Evolutionary conservation across 2,888 invertebrate species (phyloP).

Genomic region (Theodoxus fluviatilis): DNA sequence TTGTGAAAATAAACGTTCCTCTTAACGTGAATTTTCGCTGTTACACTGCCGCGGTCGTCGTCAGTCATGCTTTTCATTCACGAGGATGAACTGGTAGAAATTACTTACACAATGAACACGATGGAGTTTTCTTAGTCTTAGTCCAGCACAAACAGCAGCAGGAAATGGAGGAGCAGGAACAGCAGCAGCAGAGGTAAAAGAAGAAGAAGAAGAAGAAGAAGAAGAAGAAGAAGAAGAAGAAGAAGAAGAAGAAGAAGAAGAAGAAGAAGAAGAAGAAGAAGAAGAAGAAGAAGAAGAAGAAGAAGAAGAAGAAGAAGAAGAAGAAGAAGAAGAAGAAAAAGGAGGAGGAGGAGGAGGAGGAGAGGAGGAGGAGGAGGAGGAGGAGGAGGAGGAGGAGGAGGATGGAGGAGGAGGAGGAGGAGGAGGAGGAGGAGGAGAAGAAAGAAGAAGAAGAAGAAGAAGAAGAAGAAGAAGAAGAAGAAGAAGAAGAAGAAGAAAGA

Average conservation of each 20-base stretch:
- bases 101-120: no score
- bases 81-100: no score
- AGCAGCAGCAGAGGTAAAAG: not conserved
- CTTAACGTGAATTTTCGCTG: no score
- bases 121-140: no score
- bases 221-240: not conserved
- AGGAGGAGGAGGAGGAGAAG: not conserved
- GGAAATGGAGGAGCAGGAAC: no score
- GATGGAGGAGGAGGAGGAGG: not conserved
- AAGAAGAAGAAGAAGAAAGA: no score
- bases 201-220: not conserved
- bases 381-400: slow-evolving; percentile 19
- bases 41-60: no score
- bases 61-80: no score
- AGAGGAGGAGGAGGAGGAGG: not conserved
- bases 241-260: not conserved
- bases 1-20: no score
- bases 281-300: not conserved
- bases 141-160: no score
- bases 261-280: not conserved
- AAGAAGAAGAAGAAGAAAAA: not conserved
- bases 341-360: not conserved
- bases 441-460: no score
- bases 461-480: no score
- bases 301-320: not conserved